A percentile compares a stretch with the other conserved stretches of the same genome.
phyloP scores from a whole-genome alignment of 2,888 invertebrate genomes.

The Abscondita cerata region DNA sequence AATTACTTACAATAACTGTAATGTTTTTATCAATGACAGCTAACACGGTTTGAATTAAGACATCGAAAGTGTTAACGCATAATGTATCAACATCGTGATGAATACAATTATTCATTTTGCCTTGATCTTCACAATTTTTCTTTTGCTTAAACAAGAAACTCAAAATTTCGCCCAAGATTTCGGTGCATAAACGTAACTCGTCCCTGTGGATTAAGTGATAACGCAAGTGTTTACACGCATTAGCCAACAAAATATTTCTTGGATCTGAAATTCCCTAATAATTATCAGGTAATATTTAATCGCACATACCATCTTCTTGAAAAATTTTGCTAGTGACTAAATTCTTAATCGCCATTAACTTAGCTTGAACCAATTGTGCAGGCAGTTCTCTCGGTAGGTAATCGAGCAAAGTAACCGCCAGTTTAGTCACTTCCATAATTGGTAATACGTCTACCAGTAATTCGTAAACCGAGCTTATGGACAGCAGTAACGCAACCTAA shows the following conservation, averaged over 20 bases:
- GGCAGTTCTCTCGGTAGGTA: constrained; percentile 74
- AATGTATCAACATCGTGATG: constrained; percentile 85
- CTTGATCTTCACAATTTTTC: constrained; percentile 59
- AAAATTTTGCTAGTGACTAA: constrained; percentile 77
- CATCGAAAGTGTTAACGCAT: constrained; percentile 80
- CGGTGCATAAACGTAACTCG: constrained; percentile 83
- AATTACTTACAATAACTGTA: constrained; percentile 45
- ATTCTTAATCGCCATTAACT: constrained; percentile 83
- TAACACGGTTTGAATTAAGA: constrained; percentile 84
- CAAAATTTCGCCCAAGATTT: constrained; percentile 86
- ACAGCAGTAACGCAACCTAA: constrained; percentile 80
- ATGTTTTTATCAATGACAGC: constrained; percentile 77
- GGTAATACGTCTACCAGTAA: constrained; percentile 79
- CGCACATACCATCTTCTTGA: constrained; percentile 67
- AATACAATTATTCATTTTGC: constrained; percentile 67
- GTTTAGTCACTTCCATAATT: constrained; percentile 77
- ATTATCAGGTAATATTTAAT: neutral
- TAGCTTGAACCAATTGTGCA: constrained; percentile 76
- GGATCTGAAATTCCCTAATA: constrained; percentile 67
- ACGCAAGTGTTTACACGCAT: constrained; percentile 85
- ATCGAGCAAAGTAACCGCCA: constrained; percentile 83
- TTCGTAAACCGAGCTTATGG: constrained; percentile 84
- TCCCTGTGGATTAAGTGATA: constrained; percentile 82
- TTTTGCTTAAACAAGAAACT: constrained; percentile 66
- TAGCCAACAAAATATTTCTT: constrained; percentile 80